Evolutionary conservation across 2,113 vertebrate genomes (phyloP), one percentile per base, ranked within the genome.

Genomic region (Pagrus major): DNA sequence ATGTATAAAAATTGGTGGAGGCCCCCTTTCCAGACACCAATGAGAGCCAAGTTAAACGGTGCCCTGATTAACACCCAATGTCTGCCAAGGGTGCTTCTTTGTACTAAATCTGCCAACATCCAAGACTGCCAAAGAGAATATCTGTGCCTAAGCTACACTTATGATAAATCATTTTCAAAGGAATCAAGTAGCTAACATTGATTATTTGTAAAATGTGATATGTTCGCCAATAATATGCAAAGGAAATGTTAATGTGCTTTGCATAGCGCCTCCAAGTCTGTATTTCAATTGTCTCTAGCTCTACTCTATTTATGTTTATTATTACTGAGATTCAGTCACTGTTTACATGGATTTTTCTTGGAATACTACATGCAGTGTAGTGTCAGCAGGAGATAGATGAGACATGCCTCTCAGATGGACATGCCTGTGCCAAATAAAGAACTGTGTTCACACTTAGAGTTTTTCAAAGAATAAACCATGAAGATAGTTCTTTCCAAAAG

Each of bases 51-150:
- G 61, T 27, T 65, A 20, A 58, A 49, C 12, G 33, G 21, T 29
- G 58, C 2, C 21, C 4, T 0, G 33, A 67, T 70, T 61, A 63
- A 39, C 23, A 52, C 3, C 16, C 27, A 61, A 51, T 25, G 21
- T 25, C 41, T 44, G 73, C 78, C 69, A 81, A 74, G 37, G 27
- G 5, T 25, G 46, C 14, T 54, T 67, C 15, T 56, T 56, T 47
- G 37, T 10, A 27, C 27, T 15, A 31, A 61, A 29, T 35, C 27
- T 31, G 29, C 54, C 49, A 73, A 68, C 39, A 61, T 23, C 21
- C 0, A 0, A 29, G 35, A 59, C 33, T 46, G 33, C 58, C 65
- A 70, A 70, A 42, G n/a, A 71, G 71, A 80, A 64, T 44, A 23
- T 65, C 9, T 42, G 23, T 59, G 35, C 54, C 33, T 6, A 25